Evolutionary conservation across 2,797 vertebrate species (phyloP), one percentile per base, ranked within the genome.

Genomic region (Melanitta fusca): DNA sequence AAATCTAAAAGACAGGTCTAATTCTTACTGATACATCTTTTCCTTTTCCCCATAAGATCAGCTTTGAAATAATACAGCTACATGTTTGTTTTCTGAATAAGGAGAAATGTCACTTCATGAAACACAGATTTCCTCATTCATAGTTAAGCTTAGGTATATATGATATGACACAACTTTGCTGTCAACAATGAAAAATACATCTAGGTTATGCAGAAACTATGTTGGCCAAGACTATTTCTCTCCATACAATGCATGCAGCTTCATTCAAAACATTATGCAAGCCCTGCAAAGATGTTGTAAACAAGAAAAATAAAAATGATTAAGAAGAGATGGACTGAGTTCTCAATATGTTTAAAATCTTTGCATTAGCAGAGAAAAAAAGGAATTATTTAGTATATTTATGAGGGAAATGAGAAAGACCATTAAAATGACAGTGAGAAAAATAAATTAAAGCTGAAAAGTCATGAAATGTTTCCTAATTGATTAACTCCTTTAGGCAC

Each of bases 231-330:
- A 18, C 28, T 60, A 6, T 7, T 38, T 32, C 49, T 64, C 11
- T 84, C 13, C 22, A 5, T 49, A 24, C 0, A 0, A 8, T 34
- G 13, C 5, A 10, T 27, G 20, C 32, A 74, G 38, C 16, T 88
- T 82, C 15, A 34, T 36, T 53, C 27, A 86, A 89, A 77, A 83
- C 4, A 17, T 39, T 21, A 38, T 36, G 4, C 20, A 64, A 80
- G 22, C 36, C n/a, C 51, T 71, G 34, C 27, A 89, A 72, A 91
- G 32, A 22, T 56, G 47, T 2, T 51, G 32, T 45, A 77, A 73
- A 5, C 7, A 82, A 72, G 17, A 60, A 64, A 88, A 82, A 7
- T 39, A 65, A 58, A 86, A 85, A 28, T 5, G 1, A 38, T 71
- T 72, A 54, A 38, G 39, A 38, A 49, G 85, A 71, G 41, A 56